phyloP scores from a whole-genome alignment of 2,888 invertebrate species.

The Brenthis ino region DNA sequence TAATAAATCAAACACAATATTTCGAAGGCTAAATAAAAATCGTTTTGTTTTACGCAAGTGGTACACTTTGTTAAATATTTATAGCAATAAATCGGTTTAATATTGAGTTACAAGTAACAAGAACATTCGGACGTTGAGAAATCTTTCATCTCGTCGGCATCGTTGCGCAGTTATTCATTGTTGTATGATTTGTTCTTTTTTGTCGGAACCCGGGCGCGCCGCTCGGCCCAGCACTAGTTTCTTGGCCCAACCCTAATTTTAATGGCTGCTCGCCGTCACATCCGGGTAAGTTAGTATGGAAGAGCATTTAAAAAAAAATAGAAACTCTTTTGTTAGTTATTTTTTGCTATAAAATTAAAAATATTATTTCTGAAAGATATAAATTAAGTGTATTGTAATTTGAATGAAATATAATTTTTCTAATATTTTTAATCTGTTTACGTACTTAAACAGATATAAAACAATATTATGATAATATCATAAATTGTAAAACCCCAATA shows the following conservation, averaged over 20 bases:
- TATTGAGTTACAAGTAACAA: slow-evolving; percentile 75
- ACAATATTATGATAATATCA: slow-evolving; percentile 3
- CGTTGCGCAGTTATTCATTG: slow-evolving; percentile 72
- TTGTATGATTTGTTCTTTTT: slow-evolving; percentile 62
- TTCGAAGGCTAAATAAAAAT: slow-evolving; percentile 8
- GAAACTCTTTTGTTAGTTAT: background rate
- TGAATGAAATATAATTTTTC: background rate
- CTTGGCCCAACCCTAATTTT: slow-evolving; percentile 82
- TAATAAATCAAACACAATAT: too few species aligned
- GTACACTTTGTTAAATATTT: slow-evolving; percentile 30
- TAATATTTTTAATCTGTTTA: background rate
- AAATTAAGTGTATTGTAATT: background rate
- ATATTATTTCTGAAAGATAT: background rate
- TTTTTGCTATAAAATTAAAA: slow-evolving; percentile 1
- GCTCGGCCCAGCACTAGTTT: slow-evolving; percentile 75
- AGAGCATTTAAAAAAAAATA: slow-evolving; percentile 39
- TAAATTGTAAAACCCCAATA: slow-evolving; percentile 3
- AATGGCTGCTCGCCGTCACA: slow-evolving; percentile 79
- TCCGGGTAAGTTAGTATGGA: slow-evolving; percentile 73
- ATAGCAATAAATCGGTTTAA: slow-evolving; percentile 55
- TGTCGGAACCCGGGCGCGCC: slow-evolving; percentile 63
- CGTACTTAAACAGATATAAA: background rate
- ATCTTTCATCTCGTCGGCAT: slow-evolving; percentile 77
- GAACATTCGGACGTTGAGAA: slow-evolving; percentile 72
- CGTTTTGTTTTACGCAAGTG: slow-evolving; percentile 21